phyloP scores from a whole-genome alignment of 2,797 vertebrate species.

The Avahi laniger region DNA sequence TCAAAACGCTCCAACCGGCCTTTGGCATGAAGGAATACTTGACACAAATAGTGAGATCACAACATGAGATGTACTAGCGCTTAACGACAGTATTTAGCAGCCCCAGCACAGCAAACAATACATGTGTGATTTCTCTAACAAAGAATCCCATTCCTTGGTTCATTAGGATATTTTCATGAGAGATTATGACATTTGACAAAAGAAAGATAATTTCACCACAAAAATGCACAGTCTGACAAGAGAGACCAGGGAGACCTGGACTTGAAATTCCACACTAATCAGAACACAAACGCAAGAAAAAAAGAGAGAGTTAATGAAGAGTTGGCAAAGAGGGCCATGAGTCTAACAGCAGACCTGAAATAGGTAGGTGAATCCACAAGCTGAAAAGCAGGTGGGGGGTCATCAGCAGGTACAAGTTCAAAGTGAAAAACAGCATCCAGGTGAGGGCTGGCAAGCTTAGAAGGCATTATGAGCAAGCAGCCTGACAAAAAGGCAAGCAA shows the following conservation, averaged over 20 bases:
- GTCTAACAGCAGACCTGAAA: background rate
- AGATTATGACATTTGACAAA: background rate
- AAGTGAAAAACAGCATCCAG: slow-evolving; percentile 33
- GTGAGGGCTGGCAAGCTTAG: background rate
- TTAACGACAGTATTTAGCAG: background rate
- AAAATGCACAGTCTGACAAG: background rate
- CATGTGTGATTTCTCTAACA: background rate
- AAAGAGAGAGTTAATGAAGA: background rate
- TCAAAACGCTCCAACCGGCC: background rate
- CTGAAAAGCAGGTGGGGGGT: background rate
- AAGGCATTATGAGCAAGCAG: background rate
- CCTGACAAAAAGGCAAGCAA: background rate
- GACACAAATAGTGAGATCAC: background rate
- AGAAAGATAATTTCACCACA: background rate
- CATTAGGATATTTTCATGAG: background rate
- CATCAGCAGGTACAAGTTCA: background rate
- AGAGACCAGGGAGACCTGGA: background rate
- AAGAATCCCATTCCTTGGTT: background rate
- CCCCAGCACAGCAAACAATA: background rate
- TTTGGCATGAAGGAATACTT: background rate
- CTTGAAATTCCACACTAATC: slow-evolving; percentile 37
- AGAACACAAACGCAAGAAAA: background rate
- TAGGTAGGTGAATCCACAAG: background rate
- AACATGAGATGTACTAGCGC: background rate
- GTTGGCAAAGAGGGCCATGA: background rate